Evolutionary conservation across 2,113 vertebrate genomes (phyloP), one percentile per base, ranked within the genome.

Genomic region (Gambusia affinis): DNA sequence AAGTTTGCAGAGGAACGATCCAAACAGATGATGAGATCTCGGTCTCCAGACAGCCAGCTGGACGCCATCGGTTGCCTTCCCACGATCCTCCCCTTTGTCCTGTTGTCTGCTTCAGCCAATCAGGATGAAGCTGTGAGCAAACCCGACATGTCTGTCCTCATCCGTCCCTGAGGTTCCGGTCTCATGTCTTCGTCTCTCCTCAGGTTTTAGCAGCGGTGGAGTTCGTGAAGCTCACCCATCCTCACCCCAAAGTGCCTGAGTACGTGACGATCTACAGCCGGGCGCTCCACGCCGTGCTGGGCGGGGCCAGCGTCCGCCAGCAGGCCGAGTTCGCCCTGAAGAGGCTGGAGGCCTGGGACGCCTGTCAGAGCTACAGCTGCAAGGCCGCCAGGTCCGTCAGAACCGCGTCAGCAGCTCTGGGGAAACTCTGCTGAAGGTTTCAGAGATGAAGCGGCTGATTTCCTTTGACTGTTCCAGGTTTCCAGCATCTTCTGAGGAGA

Each of bases 11-110:
- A 93, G 39, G 33, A 67, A 31, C 88, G 92, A 0, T 88, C 81
- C 47, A 35, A 39, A 4, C 61, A 39, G 0, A 88, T 73, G 73
- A 3, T 83, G 8, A 84, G 65, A 44, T 60, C 51, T 1, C 1
- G 30, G 1, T 12, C 8, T 12, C 62, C 88, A 0, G 93, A 94
- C 73, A 37, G 88, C 29, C 93, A 94, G 80, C 88, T 94, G 30
- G 87, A 94, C 54, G 91, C 87, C 35, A 94, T 94, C 35, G 91
- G 93, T 61, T 94, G 92, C 57, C 79, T 94, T 47, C 83, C 92
- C 76, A 88, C 82, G 87, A 81, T 76, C 47, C 84, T 94, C 29
- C 93, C 93, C 66, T 94, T 94, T 22, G 0, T 94, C 24, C 82
- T 94, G 70, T 74, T 93, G 67, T 92, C 92, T 0, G 87, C 91